Evolutionary conservation across 2,888 invertebrate species (phyloP), one percentile per base, ranked within the genome.

Genomic region (Drosophila anomalata): DNA sequence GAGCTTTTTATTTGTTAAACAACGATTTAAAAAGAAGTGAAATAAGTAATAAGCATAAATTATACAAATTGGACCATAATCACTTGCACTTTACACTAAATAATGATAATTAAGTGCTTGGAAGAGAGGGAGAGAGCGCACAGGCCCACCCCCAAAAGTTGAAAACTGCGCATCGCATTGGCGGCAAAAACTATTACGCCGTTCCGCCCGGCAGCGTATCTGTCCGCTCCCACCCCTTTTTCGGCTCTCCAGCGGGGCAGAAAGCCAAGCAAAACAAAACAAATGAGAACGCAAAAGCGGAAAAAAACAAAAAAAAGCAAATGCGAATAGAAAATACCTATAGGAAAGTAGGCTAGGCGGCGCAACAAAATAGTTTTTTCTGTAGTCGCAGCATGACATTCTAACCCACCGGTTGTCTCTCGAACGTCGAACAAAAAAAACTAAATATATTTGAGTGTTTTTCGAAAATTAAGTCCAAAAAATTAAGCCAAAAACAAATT

Each of bases 201-300:
- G 80, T 87, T 87, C 84, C 87, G 58, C 42, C 68, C 73, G 68
- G 69, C n/a, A 68, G 78, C 22, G 31, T 55, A 29, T 20, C 54
- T 17, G 8, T 41, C 22, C 58, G 41, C 61, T 29, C 36, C 44
- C 55, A 31, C 55, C 29, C 14, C 65, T 44, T 65, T 26, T n/a
- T 17, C 17, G 17, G 44, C 50, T 67, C 62, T 36, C 36, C 6
- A 14, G 14, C 6, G 36, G 36, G 36, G 20, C 41, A 8, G 62
- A 86, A 83, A 86, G 61, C 65, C 71, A 77, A 86, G 72, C 75
- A 75, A 79, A 79, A 70, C 76, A 72, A 60, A 60, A 50, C 58
- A 52, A 51, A 68, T 52, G 58, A 68, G 63, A 65, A 65, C 57
- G 56, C 46, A 52, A 46, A 52, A 70, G 41, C 33, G 39, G 52